Base-by-base conservation (phyloP, 2,797 vertebrate genomes). In the Falco columbarius region DNA sequence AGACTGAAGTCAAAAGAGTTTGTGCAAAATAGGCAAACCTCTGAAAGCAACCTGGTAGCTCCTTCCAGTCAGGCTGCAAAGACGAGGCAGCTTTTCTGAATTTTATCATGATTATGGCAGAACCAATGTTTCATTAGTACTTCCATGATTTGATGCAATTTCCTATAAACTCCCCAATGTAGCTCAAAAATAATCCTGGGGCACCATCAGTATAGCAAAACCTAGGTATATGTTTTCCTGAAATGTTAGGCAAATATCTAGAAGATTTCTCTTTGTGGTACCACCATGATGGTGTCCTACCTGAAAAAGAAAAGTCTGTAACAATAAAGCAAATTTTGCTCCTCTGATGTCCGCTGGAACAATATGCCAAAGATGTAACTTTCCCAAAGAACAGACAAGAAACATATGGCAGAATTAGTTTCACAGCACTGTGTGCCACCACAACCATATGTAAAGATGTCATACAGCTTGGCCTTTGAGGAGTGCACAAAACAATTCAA, bases 171-270 rank as follows among this genome's bases (percentile, higher is more conserved):
- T 79, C 19, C 19, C 6, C 32, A 58, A 0, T 6, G 7, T 40
- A 73, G 79, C 24, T 62, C 34, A 85, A 51, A 86, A 86, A 55
- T 30, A 62, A 81, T 29, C 36, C 38, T 44, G 30, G 12, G 27
- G 32, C 27, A 86, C 17, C 3, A 4, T 24, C 30, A 55, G 44
- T n/a, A 51, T 1, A 89, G 49, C 9, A 52, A 84, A 91, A 82
- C 34, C 16, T 38, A 0, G 1, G 58, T 0, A 0, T 26, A 19
- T 3, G 7, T 58, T 66, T 73, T 89, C 34, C 89, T 80, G 55
- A 91, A 76, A 62, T 12, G 20, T 58, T 38, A 70, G 8, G 10
- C 22, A 87, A 85, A 73, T 23, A 70, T 8, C 46, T 36, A 70
- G 8, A 61, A 90, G 18, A 49, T 19, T 62, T 80, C 36, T 59